Evolutionary conservation across 2,113 vertebrate genomes (phyloP).

Genomic region (Rhynchomys soricoides): DNA sequence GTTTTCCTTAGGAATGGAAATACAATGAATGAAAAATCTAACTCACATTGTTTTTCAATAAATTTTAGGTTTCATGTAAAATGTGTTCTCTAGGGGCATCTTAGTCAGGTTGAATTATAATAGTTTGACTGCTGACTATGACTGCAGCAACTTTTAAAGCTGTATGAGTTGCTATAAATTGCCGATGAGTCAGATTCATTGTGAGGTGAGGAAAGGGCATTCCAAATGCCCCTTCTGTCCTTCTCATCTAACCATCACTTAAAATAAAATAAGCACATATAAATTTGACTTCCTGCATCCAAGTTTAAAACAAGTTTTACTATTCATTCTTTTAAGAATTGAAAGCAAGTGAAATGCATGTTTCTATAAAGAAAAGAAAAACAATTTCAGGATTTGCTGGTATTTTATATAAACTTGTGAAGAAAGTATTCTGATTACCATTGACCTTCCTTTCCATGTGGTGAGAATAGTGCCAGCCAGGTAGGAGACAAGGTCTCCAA

Average conservation of each 20-base stretch:
- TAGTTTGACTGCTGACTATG: slow-evolving; percentile 67
- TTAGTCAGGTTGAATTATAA: slow-evolving; percentile 71
- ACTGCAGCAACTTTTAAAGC: slow-evolving; percentile 65
- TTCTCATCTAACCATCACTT: slow-evolving; percentile 56
- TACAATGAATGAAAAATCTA: slow-evolving; percentile 55
- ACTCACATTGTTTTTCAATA: slow-evolving; percentile 60
- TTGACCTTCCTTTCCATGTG: slow-evolving; percentile 45
- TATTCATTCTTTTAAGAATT: neutral
- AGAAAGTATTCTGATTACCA: slow-evolving; percentile 50
- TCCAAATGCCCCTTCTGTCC: slow-evolving; percentile 42
- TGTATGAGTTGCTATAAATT: slow-evolving; percentile 58
- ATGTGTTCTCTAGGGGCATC: slow-evolving; percentile 61
- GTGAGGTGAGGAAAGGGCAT: slow-evolving; percentile 61
- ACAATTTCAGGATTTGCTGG: slow-evolving; percentile 6
- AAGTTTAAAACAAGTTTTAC: neutral
- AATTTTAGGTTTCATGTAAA: slow-evolving; percentile 71
- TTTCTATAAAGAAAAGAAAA: neutral
- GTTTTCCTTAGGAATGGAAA: slow-evolving; percentile 69
- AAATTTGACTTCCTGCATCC: slow-evolving; percentile 6
- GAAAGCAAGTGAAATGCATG: neutral
- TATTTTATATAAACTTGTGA: slow-evolving; percentile 45
- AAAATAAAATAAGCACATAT: slow-evolving; percentile 48
- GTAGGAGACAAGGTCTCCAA: slow-evolving; percentile 57
- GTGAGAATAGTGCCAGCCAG: slow-evolving; percentile 59
- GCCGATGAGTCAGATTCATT: slow-evolving; percentile 69